Evolutionary conservation across 2,113 vertebrate species (phyloP).

Genomic region (Rousettus leschenaultii): DNA sequence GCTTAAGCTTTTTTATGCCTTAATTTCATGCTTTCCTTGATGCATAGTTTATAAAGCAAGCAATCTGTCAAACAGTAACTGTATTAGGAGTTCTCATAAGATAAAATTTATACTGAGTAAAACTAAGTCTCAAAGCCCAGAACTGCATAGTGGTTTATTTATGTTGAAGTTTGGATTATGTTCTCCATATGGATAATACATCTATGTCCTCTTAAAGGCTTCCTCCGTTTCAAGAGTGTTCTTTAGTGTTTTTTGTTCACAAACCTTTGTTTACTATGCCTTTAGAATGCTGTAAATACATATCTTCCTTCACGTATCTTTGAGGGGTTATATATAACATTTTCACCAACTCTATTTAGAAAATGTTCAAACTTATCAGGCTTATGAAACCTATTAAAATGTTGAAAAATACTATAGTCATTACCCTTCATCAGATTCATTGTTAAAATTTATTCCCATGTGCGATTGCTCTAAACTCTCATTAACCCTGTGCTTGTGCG

Average conservation of each 20-base stretch:
- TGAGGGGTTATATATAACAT: not conserved
- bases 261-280: not conserved
- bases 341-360: not conserved
- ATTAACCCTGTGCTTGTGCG: rapidly evolving
- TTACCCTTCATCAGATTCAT: not conserved
- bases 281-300: not conserved
- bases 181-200: not conserved
- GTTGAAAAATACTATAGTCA: not conserved
- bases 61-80: conserved; percentile 44
- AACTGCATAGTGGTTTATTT: not conserved
- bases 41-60: conserved; percentile 53
- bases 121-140: not conserved
- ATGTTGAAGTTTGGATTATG: not conserved
- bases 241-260: not conserved
- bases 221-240: not conserved
- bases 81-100: conserved; percentile 22
- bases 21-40: conserved; percentile 44
- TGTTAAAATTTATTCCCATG: not conserved
- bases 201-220: not conserved
- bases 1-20: conserved; percentile 41
- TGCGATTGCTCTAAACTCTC: not conserved
- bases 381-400: not conserved
- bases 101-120: not conserved
- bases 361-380: not conserved
- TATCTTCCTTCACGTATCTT: not conserved